phyloP scores from a whole-genome alignment of 53 echinoderm and acorn worm genomes.

The Patiria pectinifera region DNA sequence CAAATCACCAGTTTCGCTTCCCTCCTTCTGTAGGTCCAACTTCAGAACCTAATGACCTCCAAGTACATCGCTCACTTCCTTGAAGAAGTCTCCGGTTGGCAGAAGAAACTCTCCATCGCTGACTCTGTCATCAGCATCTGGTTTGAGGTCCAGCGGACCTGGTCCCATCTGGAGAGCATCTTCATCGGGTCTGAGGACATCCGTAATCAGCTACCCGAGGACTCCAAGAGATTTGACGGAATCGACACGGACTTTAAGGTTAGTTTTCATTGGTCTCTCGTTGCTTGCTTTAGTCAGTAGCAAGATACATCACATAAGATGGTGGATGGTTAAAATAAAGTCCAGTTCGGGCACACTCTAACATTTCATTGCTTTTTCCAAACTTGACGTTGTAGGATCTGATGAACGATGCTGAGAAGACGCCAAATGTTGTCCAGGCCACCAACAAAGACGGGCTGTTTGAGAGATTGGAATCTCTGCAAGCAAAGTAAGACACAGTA shows the following conservation, averaged over 20 bases:
- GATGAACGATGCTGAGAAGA: constrained; percentile 87
- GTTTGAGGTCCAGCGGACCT: constrained; percentile 99
- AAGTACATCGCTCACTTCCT: constrained; percentile 99
- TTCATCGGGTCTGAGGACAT: constrained; percentile 99
- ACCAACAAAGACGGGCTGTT: constrained; percentile 89
- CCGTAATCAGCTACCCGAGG: constrained; percentile 95
- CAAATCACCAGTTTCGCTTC: not conserved
- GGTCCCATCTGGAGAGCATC: constrained; percentile 99
- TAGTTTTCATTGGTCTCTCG: not conserved
- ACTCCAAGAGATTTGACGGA: constrained; percentile 94
- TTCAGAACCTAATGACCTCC: constrained; percentile 99
- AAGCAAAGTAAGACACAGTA: constrained; percentile 65
- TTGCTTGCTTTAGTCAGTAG: not conserved
- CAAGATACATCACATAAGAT: not conserved
- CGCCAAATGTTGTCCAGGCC: constrained; percentile 96
- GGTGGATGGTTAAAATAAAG: not conserved
- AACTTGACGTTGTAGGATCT: constrained; percentile 69
- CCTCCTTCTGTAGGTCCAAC: constrained; percentile 80
- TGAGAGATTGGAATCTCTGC: constrained; percentile 86
- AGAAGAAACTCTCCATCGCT: constrained; percentile 98
- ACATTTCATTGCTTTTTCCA: not conserved
- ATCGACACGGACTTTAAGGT: constrained; percentile 97
- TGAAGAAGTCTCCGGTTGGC: constrained; percentile 98
- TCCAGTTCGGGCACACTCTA: not conserved
- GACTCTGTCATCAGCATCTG: constrained; percentile 98